phyloP scores from a whole-genome alignment of 2,113 vertebrate species.

The Phalacrocorax brasilianus region DNA sequence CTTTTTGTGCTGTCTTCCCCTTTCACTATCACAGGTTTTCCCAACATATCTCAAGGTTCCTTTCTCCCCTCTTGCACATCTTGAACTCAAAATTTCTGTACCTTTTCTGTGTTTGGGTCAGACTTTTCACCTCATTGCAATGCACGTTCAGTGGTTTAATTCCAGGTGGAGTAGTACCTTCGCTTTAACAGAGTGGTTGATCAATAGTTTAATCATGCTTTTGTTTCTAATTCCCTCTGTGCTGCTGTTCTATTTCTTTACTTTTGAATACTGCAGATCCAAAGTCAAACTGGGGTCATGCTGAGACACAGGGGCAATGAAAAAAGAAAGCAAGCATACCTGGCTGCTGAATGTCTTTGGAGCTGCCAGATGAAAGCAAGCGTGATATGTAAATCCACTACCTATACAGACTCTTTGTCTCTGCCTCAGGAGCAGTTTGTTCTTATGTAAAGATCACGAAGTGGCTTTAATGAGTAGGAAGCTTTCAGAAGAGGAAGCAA shows the following conservation, averaged over 20 bases:
- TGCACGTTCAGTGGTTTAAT: neutral
- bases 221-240: slow-evolving; percentile 22
- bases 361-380: neutral
- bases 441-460: neutral
- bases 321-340: neutral
- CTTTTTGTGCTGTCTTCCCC: neutral
- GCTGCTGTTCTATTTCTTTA: neutral
- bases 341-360: neutral
- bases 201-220: slow-evolving; percentile 49
- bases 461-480: neutral
- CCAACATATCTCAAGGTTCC: rapidly evolving
- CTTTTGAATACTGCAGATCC: neutral
- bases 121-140: neutral
- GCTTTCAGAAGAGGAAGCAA: neutral
- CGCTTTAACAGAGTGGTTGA: slow-evolving; percentile 10
- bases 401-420: neutral
- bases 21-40: neutral
- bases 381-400: neutral
- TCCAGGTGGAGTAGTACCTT: neutral
- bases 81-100: neutral
- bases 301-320: neutral
- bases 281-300: neutral
- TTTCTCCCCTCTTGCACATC: neutral
- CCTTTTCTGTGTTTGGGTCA: neutral
- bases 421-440: neutral